Conservation (phyloP, 2,113 vertebrate genomes). For the Carollia perspicillata region DNA sequence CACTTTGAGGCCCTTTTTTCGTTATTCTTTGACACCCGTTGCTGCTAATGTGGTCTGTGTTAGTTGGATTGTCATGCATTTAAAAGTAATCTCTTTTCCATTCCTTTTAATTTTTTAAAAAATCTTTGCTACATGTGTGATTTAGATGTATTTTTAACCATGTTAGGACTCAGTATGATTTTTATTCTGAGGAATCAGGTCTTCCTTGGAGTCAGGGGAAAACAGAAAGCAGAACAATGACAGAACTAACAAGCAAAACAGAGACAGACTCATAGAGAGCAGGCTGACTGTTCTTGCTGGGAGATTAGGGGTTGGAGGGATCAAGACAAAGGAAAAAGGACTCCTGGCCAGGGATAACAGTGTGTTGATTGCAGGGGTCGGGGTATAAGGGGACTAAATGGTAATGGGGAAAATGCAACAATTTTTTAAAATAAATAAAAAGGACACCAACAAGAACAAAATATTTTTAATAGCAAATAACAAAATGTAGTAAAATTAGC, state of each 20-base stretch:
- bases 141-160: neutral
- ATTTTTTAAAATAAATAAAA: too few relatives aligned
- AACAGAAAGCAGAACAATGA: neutral
- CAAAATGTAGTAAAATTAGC: neutral
- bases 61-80: neutral
- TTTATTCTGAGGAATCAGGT: neutral
- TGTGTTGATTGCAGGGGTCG: too few relatives aligned
- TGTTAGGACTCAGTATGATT: neutral
- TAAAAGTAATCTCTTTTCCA: neutral
- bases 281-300: too few relatives aligned
- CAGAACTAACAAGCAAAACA: too few relatives aligned
- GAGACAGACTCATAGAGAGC: too few relatives aligned
- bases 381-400: too few relatives aligned
- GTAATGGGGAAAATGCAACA: too few relatives aligned
- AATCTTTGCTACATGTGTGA: neutral
- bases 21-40: neutral
- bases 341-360: too few relatives aligned
- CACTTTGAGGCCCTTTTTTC: neutral
- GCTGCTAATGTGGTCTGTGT: neutral
- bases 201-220: neutral
- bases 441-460: neutral
- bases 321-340: too few relatives aligned
- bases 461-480: neutral
- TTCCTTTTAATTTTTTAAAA: neutral
- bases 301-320: too few relatives aligned